Percentiles rank a stretch among this genome's conserved stretches.
Conservation (phyloP, 2,113 vertebrate species). For the Ailurus styani region DNA sequence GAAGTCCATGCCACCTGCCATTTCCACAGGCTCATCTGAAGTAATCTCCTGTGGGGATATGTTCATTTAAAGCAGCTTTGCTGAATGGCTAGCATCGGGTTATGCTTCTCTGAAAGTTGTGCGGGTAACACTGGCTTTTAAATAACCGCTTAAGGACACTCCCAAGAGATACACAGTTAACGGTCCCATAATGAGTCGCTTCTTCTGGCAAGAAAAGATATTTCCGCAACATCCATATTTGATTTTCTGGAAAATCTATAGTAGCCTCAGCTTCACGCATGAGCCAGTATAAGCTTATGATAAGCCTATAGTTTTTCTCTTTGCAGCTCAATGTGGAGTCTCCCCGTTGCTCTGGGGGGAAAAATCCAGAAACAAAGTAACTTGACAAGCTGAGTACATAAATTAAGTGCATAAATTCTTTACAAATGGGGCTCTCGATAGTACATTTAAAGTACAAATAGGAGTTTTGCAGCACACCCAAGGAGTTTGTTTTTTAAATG, state of each 20-base stretch:
- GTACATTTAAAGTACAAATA: constrained; percentile 50
- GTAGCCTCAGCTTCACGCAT: not conserved
- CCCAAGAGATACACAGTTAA: constrained; percentile 37
- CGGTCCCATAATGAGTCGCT: not conserved
- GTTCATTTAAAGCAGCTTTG: not conserved
- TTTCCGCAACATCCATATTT: constrained; percentile 37
- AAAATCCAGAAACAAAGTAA: constrained; percentile 60
- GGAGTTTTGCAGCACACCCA: constrained; percentile 35
- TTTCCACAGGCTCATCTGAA: not conserved
- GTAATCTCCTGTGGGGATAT: not conserved
- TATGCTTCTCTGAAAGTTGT: not conserved
- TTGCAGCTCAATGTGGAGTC: constrained; percentile 24
- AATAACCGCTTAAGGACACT: constrained; percentile 18
- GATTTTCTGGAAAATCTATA: constrained; percentile 54
- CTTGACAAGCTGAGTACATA: constrained; percentile 48
- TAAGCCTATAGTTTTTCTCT: constrained; percentile 11
- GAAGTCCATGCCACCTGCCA: not conserved
- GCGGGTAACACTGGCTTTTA: not conserved
- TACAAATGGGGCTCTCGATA: constrained; percentile 65
- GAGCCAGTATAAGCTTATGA: constrained; percentile 34
- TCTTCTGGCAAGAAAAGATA: constrained; percentile 18
- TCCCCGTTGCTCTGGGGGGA: not conserved
- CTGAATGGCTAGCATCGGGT: not conserved
- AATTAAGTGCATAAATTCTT: constrained; percentile 68
- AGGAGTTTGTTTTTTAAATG: constrained; percentile 71